Base-by-base conservation (phyloP, 1,140 invertebrate species). In the Drosophila tristis region DNA sequence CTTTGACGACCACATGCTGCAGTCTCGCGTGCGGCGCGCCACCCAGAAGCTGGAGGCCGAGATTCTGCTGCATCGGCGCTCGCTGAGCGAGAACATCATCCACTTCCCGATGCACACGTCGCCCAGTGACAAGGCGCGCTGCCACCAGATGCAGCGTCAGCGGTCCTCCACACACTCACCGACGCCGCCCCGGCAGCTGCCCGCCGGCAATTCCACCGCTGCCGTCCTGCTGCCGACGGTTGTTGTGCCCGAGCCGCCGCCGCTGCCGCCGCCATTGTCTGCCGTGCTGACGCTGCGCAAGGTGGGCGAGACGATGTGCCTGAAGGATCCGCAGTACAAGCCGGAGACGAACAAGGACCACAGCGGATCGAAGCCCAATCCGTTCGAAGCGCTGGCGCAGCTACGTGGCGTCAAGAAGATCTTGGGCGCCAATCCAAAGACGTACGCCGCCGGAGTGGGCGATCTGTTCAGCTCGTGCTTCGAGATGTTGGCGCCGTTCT, bases 351-450 rank as follows among this genome's bases (percentile, higher is more conserved):
- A 93, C 13, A 94, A 93, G 44, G 92, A 91, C 65, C 92, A 92
- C 67, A 91, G 92, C 29, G 91, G 80, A 7, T 59, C 79, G 15
- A 92, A 92, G 58, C 85, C 91, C 8, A 96, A 96, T 92, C 96
- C 96, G 13, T 96, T 96, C 90, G 94, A 95, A 48, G 93, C 94
- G 2, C 91, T 96, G 9, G 94, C 93, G 5, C 94, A 95, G 63
- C 93, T 95, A 65, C 92, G 94, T 5, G 96, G 96, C 55, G 96
- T 96, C 25, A 96, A 95, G 90, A 97, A 97, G 89, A 96, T 96
- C 51, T 93, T 96, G 7, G 96, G 96, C 61, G 94, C 93, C 43
- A 91, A 92, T 80, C 91, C 92, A 26, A 91, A 91, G 56, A 91
- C 92, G 8, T 93, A 92, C 64, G 87, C 91, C n/a, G 91, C 92